Evolutionary conservation across 2,888 invertebrate genomes (phyloP).

Genomic region (Callimorpha dominula): DNA sequence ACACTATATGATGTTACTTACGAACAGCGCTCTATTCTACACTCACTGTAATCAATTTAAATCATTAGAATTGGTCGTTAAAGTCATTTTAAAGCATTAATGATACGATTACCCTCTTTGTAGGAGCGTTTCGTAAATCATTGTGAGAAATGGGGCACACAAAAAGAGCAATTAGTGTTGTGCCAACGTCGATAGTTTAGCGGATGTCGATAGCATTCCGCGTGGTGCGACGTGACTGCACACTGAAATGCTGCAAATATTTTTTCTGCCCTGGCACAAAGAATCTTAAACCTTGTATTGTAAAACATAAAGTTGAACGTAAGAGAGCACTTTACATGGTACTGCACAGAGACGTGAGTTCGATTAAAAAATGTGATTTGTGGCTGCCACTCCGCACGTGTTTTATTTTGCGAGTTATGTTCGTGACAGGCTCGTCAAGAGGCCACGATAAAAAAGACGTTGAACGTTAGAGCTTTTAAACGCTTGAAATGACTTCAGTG

Average conservation of each 20-base stretch:
- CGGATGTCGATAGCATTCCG: slow-evolving; percentile 84
- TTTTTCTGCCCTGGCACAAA: slow-evolving; percentile 22
- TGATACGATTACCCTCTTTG: slow-evolving; percentile 72
- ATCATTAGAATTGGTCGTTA: slow-evolving; percentile 74
- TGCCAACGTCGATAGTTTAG: slow-evolving; percentile 81
- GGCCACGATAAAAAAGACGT: slow-evolving; percentile 63
- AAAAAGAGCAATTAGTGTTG: slow-evolving; percentile 85
- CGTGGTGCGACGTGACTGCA: slow-evolving; percentile 78
- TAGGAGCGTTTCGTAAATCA: slow-evolving; percentile 78
- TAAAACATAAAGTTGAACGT: slow-evolving; percentile 39
- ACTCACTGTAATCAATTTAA: slow-evolving; percentile 72
- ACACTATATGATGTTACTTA: slow-evolving; percentile 33
- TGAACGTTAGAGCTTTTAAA: slow-evolving; percentile 55
- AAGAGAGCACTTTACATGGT: slow-evolving; percentile 49
- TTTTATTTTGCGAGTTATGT: slow-evolving; percentile 81
- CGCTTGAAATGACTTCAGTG: slow-evolving; percentile 55
- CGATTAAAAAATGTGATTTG: slow-evolving; percentile 87
- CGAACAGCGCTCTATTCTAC: slow-evolving; percentile 54
- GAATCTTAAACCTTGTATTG: slow-evolving; percentile 57
- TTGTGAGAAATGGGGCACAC: slow-evolving; percentile 73
- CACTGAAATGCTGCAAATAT: slow-evolving; percentile 71
- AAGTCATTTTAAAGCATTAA: slow-evolving; percentile 76
- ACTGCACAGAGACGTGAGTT: slow-evolving; percentile 74
- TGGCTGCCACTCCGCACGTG: slow-evolving; percentile 80
- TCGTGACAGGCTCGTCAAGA: slow-evolving; percentile 80